Conservation (phyloP, 2,797 vertebrate species). For the Megaceryle alcyon region DNA sequence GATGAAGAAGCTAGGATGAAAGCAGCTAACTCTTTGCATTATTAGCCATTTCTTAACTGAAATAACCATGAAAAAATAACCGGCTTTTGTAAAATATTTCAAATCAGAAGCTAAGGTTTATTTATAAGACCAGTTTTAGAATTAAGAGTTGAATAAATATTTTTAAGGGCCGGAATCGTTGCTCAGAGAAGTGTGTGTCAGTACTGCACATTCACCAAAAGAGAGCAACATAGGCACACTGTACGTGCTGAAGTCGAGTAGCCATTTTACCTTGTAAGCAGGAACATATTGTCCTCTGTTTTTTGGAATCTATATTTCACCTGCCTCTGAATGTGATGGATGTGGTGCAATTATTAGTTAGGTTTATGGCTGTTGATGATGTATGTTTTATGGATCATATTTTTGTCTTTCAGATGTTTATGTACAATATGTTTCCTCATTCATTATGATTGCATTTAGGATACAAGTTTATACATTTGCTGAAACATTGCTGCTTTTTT, state of each 20-base stretch:
- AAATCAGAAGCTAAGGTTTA: slow-evolving; percentile 50
- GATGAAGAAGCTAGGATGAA: background rate
- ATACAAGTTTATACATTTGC: slow-evolving; percentile 45
- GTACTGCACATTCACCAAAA: slow-evolving; percentile 76
- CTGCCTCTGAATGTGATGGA: slow-evolving; percentile 65
- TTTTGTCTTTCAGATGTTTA: slow-evolving; percentile 71
- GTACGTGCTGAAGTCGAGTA: background rate
- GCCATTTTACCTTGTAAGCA: slow-evolving; percentile 36
- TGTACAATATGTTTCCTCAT: slow-evolving; percentile 56
- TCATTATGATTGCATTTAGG: slow-evolving; percentile 59
- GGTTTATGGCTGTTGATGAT: slow-evolving; percentile 57
- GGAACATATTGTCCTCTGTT: background rate
- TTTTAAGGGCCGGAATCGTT: background rate
- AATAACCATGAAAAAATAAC: slow-evolving; percentile 1
- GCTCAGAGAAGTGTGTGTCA: slow-evolving; percentile 40
- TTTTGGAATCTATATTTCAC: slow-evolving; percentile 43
- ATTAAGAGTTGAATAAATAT: slow-evolving; percentile 49
- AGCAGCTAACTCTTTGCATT: background rate
- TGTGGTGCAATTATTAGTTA: slow-evolving; percentile 67
- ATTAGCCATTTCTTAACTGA: background rate
- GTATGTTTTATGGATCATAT: slow-evolving; percentile 46
- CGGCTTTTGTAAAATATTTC: slow-evolving; percentile 19
- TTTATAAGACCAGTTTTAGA: slow-evolving; percentile 58
- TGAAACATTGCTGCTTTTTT: slow-evolving; percentile 52
- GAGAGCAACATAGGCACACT: slow-evolving; percentile 77